Conservation (phyloP, 2,888 invertebrate species). For the Panorpa germanica region DNA sequence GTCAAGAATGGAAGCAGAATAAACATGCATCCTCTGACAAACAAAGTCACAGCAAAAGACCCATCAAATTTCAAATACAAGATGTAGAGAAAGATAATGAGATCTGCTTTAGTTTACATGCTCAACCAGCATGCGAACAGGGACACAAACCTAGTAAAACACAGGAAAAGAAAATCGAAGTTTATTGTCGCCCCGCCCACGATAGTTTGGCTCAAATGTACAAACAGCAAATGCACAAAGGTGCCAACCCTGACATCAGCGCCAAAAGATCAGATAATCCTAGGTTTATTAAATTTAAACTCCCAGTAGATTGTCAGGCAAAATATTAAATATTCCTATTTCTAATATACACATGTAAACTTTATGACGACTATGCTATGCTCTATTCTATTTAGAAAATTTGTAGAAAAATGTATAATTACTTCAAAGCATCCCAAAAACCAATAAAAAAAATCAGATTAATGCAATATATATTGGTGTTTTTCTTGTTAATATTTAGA, state of each 20-base stretch:
- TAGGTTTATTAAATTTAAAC: slow-evolving; percentile 8
- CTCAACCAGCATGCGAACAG: slow-evolving; percentile 22
- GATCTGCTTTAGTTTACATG: slow-evolving; percentile 26
- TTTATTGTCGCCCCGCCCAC: slow-evolving; percentile 22
- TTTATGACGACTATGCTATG: no score
- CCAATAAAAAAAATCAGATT: slow-evolving; percentile 4
- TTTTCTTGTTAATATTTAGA: no score
- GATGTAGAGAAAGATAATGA: slow-evolving; percentile 26
- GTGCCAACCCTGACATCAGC: slow-evolving; percentile 18
- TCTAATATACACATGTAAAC: no score
- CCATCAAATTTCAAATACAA: slow-evolving; percentile 26
- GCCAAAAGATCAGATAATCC: not conserved
- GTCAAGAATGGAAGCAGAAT: no score
- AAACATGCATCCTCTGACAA: slow-evolving; percentile 17
- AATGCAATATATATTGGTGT: no score
- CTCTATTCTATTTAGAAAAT: not conserved
- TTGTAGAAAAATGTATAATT: not conserved
- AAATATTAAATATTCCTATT: no score
- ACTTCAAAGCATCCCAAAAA: not conserved
- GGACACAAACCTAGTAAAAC: slow-evolving; percentile 27
- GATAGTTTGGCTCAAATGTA: slow-evolving; percentile 17
- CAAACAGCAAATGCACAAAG: slow-evolving; percentile 23
- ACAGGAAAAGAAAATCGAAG: slow-evolving; percentile 26
- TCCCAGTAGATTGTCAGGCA: no score
- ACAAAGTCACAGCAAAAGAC: slow-evolving; percentile 21